These are phyloP conservation scores for Rhinichthys osculus DNA, from an alignment of 2,797 vertebrate species.

Conservation along the genomic window DNA sequence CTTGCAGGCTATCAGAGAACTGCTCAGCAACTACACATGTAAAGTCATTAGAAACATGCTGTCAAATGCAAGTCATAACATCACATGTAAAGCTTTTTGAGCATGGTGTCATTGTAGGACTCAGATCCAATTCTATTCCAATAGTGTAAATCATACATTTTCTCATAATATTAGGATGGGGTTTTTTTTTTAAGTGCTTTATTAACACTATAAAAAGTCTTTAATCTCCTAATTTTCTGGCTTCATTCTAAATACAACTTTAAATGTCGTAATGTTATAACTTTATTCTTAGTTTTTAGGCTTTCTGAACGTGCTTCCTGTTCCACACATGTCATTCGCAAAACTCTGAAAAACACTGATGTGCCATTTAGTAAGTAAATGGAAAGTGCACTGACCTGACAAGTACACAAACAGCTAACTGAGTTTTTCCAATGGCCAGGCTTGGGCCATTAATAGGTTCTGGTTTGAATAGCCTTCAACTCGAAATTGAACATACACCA, in stretches of 20 bases:
- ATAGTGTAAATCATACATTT: not conserved
- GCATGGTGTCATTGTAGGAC: not conserved
- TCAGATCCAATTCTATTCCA: not conserved
- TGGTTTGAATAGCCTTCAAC: not conserved
- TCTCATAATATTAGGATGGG: not conserved
- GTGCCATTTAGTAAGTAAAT: not conserved
- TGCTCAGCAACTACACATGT: conserved; percentile 13
- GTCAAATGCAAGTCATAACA: not conserved
- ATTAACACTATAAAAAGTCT: not conserved
- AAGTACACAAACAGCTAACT: not conserved
- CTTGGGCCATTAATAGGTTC: not conserved
- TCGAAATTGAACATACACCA: not conserved
- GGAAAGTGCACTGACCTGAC: conserved; percentile 3
- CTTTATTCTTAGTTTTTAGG: not conserved
- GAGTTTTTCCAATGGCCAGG: not conserved
- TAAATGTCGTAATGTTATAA: not conserved
- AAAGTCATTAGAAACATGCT: conserved; percentile 7
- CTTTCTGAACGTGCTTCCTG: no score
- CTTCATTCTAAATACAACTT: not conserved
- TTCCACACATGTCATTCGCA: not conserved
- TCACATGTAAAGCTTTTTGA: not conserved
- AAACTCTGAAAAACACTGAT: not conserved
- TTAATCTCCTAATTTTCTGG: not conserved
- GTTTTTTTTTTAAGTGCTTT: no score
- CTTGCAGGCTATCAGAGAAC: conserved; percentile 15